A percentile compares a stretch with the other conserved stretches of the same genome.
Evolutionary conservation across 2,797 vertebrate species (phyloP).

Genomic region (Squalus acanthias): DNA sequence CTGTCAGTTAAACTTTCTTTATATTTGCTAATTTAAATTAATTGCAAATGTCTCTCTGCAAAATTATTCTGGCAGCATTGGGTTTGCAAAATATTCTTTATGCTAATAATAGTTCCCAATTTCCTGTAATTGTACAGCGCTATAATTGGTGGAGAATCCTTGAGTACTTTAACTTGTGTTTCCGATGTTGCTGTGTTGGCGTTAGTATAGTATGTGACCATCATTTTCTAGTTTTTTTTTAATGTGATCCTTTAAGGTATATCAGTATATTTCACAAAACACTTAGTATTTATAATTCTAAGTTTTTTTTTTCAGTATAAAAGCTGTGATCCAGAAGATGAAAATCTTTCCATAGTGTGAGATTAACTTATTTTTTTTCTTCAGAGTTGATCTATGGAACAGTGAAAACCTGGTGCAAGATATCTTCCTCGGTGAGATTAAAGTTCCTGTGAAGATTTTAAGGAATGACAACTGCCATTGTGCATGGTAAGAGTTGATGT

Average conservation of each 20-base stretch:
- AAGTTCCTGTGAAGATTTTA: constrained; percentile 85
- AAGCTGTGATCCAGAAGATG: background rate
- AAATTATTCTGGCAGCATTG: background rate
- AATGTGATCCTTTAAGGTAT: background rate
- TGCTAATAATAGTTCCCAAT: background rate
- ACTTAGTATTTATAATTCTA: background rate
- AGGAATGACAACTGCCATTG: constrained; percentile 75
- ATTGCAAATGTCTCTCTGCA: background rate
- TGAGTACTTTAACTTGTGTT: background rate
- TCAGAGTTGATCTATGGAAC: constrained; percentile 94
- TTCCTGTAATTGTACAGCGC: background rate
- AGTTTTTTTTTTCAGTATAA: background rate
- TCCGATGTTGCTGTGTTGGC: background rate
- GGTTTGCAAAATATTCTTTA: background rate
- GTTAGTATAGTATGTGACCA: background rate
- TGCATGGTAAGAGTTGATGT: constrained; percentile 77
- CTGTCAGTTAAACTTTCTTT: background rate
- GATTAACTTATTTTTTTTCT: constrained; percentile 32
- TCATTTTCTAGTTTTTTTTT: background rate
- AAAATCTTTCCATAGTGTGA: background rate
- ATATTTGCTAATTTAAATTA: background rate
- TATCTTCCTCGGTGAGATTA: constrained; percentile 87
- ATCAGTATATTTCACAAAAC: background rate
- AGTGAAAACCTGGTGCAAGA: constrained; percentile 93
- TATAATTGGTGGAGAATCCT: background rate